Evolutionary conservation across 2,888 invertebrate species (phyloP).

Genomic region (Panzeria rudis): DNA sequence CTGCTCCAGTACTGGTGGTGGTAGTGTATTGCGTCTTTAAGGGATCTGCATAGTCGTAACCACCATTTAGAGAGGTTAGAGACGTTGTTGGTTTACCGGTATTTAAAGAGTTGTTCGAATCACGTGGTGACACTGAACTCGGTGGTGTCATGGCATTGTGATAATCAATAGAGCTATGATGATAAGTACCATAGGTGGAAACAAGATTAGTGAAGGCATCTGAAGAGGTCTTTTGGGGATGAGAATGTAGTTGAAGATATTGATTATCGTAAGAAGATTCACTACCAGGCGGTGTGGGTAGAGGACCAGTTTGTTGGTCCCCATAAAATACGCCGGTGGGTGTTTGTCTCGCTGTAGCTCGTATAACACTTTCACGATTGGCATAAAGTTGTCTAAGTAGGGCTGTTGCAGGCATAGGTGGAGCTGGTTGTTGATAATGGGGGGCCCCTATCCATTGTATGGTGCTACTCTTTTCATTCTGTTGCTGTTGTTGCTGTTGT

Average conservation of each 20-base stretch:
- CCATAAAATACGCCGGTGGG: slow-evolving; percentile 83
- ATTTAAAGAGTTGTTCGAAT: slow-evolving; percentile 87
- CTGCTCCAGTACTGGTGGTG: slow-evolving; percentile 83
- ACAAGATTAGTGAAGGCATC: slow-evolving; percentile 86
- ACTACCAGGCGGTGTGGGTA: slow-evolving; percentile 96
- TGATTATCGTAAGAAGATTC: slow-evolving; percentile 89
- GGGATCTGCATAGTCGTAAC: slow-evolving; percentile 87
- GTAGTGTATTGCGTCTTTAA: slow-evolving; percentile 84
- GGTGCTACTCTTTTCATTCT: slow-evolving; percentile 85
- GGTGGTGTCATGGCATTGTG: slow-evolving; percentile 98
- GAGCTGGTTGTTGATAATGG: slow-evolving; percentile 85
- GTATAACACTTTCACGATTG: slow-evolving; percentile 96
- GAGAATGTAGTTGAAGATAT: slow-evolving; percentile 85
- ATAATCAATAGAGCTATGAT: slow-evolving; percentile 89
- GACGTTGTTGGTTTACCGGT: slow-evolving; percentile 77
- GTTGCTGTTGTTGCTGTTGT: slow-evolving; percentile 85
- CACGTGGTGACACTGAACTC: slow-evolving; percentile 97
- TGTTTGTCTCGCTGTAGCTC: slow-evolving; percentile 89
- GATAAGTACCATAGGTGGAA: slow-evolving; percentile 85
- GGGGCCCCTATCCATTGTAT: slow-evolving; percentile 98
- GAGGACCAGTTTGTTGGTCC: slow-evolving; percentile 87
- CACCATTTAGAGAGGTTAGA: slow-evolving; percentile 81
- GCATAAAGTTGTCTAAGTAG: slow-evolving; percentile 95
- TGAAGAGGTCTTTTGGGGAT: slow-evolving; percentile 84
- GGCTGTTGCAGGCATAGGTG: slow-evolving; percentile 92